Conservation (phyloP, 1,140 invertebrate species). For the Dinoponera quadriceps region DNA sequence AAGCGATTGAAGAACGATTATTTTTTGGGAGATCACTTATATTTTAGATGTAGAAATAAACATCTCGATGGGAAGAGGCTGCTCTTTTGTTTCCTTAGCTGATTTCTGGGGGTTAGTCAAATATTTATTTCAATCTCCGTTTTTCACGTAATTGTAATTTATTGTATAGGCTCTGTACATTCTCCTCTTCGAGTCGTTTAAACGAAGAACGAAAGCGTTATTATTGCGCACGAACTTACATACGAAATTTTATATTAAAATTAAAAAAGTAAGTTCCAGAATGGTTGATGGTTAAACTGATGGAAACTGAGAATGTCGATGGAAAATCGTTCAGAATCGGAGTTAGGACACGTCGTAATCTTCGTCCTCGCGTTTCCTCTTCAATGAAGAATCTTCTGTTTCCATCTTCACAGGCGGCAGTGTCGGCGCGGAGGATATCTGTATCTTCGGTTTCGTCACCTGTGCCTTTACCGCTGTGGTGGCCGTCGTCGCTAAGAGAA, state of each 20-base stretch:
- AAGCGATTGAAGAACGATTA: too few species aligned
- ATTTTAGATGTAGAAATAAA: too few species aligned
- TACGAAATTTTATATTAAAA: constrained; percentile 10
- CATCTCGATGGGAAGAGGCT: too few species aligned
- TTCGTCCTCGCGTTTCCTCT: constrained; percentile 88
- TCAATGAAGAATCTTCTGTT: constrained; percentile 75
- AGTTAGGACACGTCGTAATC: constrained; percentile 88
- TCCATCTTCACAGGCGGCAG: constrained; percentile 81
- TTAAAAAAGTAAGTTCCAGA: neutral
- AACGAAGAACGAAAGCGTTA: constrained; percentile 14
- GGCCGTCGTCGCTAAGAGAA: constrained; percentile 70
- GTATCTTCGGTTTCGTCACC: constrained; percentile 88
- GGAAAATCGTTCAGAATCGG: neutral
- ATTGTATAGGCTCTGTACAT: constrained; percentile 26
- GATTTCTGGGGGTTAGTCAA: too few species aligned
- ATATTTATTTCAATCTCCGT: too few species aligned
- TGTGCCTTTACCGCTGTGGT: constrained; percentile 73
- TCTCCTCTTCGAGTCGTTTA: neutral
- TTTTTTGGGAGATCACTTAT: too few species aligned
- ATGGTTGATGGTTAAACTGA: neutral
- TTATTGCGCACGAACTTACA: constrained; percentile 83
- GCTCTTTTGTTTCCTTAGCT: too few species aligned
- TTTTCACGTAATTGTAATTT: constrained; percentile 5
- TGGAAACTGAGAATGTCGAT: neutral
- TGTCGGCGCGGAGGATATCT: constrained; percentile 86